Conservation (phyloP, 2,113 vertebrate species). For the Sinocyclocheilus maitianheensis region DNA sequence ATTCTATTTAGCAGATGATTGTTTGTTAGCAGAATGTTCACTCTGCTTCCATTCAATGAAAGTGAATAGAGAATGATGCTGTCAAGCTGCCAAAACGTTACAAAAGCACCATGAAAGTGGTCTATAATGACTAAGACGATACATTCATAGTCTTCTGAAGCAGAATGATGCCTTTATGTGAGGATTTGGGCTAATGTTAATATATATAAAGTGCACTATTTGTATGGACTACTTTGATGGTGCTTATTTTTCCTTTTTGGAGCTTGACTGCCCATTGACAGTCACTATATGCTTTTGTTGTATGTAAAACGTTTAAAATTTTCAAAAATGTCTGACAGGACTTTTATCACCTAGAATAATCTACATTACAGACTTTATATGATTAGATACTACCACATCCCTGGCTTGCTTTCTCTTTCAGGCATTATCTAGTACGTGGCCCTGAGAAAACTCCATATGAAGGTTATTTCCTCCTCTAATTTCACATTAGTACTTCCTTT, state of each 20-base stretch:
- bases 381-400: not conserved
- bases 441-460: conserved; percentile 98
- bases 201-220: not conserved
- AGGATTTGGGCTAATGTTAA: not conserved
- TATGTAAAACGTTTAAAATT: not conserved
- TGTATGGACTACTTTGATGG: not conserved
- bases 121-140: not conserved
- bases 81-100: not conserved
- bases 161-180: not conserved
- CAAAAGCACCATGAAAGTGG: not conserved
- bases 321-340: not conserved
- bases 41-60: not conserved
- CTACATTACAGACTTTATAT: not conserved
- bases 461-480: conserved; percentile 74
- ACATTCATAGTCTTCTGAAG: not conserved
- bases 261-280: not conserved
- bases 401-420: conserved; percentile 57
- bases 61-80: not conserved
- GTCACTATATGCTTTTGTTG: not conserved
- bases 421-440: conserved; percentile 96
- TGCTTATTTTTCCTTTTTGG: not conserved
- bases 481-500: not conserved
- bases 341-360: not conserved
- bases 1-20: not conserved
- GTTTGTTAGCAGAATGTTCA: not conserved